Conservation (phyloP, 2,113 vertebrate species). For the Rhea americana region DNA sequence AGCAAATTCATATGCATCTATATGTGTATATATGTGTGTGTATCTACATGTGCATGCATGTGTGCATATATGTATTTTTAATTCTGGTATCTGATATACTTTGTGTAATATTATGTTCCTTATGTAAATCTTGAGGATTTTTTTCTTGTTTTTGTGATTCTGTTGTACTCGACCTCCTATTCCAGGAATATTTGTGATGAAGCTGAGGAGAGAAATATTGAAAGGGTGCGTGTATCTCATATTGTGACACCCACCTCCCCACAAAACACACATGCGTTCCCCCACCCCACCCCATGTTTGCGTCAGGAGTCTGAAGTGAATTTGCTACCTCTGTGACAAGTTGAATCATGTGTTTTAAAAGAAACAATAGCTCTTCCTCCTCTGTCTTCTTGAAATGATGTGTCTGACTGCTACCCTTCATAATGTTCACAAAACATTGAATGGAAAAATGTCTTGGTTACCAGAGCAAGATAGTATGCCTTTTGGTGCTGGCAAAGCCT, state of each 20-base stretch:
- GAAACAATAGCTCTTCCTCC: neutral
- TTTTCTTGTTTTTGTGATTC: neutral
- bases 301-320: neutral
- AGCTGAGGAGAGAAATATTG: neutral
- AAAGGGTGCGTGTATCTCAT: neutral
- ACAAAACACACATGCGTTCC: accelerated
- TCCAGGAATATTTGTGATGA: neutral
- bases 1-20: too few relatives aligned
- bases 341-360: neutral
- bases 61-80: neutral
- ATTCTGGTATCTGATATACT: neutral
- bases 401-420: neutral
- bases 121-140: neutral
- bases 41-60: too few relatives aligned
- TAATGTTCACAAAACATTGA: neutral
- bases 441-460: neutral
- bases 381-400: neutral
- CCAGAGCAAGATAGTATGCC: neutral
- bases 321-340: neutral
- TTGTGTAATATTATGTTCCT: neutral
- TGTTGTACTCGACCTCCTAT: neutral
- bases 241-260: neutral
- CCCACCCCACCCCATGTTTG: neutral
- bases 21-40: too few relatives aligned
- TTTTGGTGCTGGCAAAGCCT: neutral